Evolutionary conservation across 2,113 vertebrate genomes (phyloP), one percentile per base, ranked within the genome.

Genomic region (Actinemys pallida): DNA sequence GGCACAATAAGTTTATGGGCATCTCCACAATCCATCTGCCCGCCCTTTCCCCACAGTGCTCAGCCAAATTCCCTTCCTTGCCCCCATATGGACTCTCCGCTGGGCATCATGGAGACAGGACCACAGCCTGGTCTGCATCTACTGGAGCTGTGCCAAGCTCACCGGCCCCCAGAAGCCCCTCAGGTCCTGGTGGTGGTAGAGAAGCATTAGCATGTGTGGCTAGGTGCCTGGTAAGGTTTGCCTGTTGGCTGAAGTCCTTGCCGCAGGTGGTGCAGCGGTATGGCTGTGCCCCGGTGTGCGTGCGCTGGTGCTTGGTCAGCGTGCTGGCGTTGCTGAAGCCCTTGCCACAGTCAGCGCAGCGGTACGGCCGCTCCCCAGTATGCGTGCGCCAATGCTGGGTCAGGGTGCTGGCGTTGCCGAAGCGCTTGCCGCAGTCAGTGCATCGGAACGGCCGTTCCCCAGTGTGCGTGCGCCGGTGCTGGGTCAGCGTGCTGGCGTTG

Each of bases 321-420:
- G 97, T 97, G 62, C 62, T 65, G 84, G 97, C 96, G 86, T 97
- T 96, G 92, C 97, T 95, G 96, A 98, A 98, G 94, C 97, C 93
- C 96, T 98, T 98, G 85, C 95, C 96, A 81, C 98, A 98, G 94
- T 97, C 96, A 80, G 97, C 92, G 93, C 97, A 98, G 81, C 96
- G 95, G 83, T 97, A 97, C 84, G 97, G 97, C 83, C 97, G 95
- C 92, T 98, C 98, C 84, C 59, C 59, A 29, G 59, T 62, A 29
- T 62, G 59, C 13, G 59, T 35, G 29, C 29, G 59, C 59, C 59
- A 96, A 95, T 5, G 95, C 97, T 94, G 97, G 96, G 39, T 96
- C 96, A 35, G 95, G 93, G 87, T 97, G 95, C 92, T 97, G 97
- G 94, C 97, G 94, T 89, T 96, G 86, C 87, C 97, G 94, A 97